Evolutionary conservation across 2,113 vertebrate species (phyloP).

Genomic region (Boleophthalmus pectinirostris): DNA sequence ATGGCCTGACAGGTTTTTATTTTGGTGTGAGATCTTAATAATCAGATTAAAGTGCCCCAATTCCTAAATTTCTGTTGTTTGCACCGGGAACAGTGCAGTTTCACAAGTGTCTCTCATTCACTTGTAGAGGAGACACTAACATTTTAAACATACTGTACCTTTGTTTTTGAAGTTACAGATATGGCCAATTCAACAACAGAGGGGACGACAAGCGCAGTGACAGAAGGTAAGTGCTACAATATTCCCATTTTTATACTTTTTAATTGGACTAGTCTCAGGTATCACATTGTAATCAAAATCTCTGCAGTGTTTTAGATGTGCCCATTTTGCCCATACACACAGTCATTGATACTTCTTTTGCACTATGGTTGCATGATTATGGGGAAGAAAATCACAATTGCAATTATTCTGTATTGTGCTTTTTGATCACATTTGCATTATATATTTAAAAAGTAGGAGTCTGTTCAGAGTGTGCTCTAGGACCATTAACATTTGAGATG

Average conservation of each 20-base stretch:
- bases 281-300: too few relatives aligned
- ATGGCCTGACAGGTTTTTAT: constrained; percentile 20
- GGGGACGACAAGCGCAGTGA: not conserved
- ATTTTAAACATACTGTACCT: constrained; percentile 42
- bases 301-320: too few relatives aligned
- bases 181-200: constrained; percentile 18
- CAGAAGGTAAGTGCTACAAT: constrained; percentile 44
- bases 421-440: too few relatives aligned
- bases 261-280: not conserved
- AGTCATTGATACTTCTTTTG: too few relatives aligned
- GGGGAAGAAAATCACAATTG: too few relatives aligned
- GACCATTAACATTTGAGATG: too few relatives aligned
- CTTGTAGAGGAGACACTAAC: constrained; percentile 13
- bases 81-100: constrained; percentile 26
- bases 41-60: constrained; percentile 56
- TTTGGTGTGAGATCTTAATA: constrained; percentile 27
- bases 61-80: constrained; percentile 15
- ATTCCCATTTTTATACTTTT: not conserved
- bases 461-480: too few relatives aligned
- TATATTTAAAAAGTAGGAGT: too few relatives aligned
- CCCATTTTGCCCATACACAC: too few relatives aligned
- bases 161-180: constrained; percentile 36
- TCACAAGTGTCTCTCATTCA: constrained; percentile 18
- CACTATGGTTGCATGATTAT: too few relatives aligned
- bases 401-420: too few relatives aligned